These are phyloP conservation scores for Myotis findleyi DNA, from an alignment of 2,797 vertebrate species.

Conservation along the genomic window DNA sequence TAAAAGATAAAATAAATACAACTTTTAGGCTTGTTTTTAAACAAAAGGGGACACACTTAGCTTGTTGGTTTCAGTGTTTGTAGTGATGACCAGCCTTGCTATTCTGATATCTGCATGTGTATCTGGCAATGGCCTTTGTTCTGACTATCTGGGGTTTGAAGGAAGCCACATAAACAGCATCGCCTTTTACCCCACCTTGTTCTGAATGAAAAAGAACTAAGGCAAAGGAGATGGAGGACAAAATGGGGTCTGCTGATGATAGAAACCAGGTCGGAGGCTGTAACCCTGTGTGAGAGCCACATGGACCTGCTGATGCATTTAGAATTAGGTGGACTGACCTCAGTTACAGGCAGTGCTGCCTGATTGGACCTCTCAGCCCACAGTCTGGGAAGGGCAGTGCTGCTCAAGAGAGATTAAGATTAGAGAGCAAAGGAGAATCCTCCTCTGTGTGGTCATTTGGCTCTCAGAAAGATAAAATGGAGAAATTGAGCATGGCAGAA, in stretches of 20 bases:
- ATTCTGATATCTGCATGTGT: background rate
- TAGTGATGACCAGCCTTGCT: background rate
- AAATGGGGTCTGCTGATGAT: background rate
- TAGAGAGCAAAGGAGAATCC: background rate
- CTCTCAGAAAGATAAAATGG: background rate
- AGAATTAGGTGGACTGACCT: background rate
- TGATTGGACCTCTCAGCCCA: fast-evolving
- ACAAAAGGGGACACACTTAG: background rate
- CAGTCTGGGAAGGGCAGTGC: background rate
- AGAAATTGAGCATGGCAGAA: background rate
- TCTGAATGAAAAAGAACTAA: background rate
- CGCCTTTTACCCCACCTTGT: background rate
- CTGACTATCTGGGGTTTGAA: background rate
- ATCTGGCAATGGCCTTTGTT: background rate
- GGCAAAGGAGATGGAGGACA: background rate
- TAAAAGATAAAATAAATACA: background rate
- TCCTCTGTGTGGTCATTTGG: background rate
- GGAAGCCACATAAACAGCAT: background rate
- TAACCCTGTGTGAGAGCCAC: background rate
- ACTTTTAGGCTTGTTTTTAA: background rate
- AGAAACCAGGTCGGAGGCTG: background rate
- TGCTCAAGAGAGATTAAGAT: background rate
- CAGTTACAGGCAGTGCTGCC: background rate
- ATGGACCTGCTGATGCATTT: background rate
- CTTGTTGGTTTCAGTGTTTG: background rate